Percentiles rank a stretch among this genome's conserved stretches.
Conservation (phyloP, 2,113 vertebrate genomes). For the Camelus dromedarius region DNA sequence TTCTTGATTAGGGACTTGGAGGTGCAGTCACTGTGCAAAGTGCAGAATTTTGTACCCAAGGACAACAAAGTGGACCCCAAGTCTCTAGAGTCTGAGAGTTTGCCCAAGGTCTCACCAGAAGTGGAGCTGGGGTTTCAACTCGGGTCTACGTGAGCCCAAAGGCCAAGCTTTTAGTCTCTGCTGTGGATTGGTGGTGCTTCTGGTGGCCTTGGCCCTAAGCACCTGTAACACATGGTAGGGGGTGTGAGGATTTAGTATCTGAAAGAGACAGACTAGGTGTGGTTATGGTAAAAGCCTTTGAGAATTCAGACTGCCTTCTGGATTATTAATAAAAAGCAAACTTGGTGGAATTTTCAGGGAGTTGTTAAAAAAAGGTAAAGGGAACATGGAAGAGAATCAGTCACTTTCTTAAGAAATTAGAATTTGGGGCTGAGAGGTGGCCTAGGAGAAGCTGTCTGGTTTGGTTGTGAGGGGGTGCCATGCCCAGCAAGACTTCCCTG, state of each 20-base stretch:
- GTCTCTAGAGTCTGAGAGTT: neutral
- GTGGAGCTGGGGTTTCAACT: neutral
- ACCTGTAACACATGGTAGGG: rapidly evolving
- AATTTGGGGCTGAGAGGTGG: neutral
- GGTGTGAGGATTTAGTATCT: neutral
- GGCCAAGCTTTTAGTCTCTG: rapidly evolving
- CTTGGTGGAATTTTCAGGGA: neutral
- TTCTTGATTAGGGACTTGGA: no score
- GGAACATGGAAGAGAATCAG: neutral
- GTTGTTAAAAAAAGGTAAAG: neutral
- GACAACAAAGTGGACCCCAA: rapidly evolving
- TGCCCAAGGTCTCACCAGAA: neutral
- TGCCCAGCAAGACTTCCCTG: neutral
- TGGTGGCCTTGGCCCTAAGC: neutral
- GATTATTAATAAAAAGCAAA: neutral
- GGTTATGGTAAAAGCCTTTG: neutral
- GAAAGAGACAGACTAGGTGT: neutral
- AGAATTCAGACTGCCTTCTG: neutral
- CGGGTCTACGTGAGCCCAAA: neutral
- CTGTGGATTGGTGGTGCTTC: neutral
- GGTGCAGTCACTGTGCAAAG: no score
- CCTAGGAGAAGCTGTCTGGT: neutral
- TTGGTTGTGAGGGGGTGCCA: no score
- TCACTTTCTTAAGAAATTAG: neutral
- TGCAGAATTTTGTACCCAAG: no score